Evolutionary conservation across 2,888 invertebrate species (phyloP).

Genomic region (Corythucha ciliata): DNA sequence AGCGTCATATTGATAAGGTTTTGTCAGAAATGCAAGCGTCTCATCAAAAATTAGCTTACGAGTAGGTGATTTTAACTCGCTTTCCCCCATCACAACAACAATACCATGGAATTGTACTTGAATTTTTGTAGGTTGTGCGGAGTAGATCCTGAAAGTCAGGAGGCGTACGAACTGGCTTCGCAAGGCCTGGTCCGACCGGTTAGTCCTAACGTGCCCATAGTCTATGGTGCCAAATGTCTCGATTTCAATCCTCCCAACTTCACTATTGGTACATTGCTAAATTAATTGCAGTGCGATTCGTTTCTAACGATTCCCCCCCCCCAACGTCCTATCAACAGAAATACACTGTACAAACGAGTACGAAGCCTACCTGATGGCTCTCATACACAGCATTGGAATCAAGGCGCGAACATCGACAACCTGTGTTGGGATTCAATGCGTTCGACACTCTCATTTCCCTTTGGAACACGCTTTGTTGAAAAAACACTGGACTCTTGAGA

Average conservation of each 20-base stretch:
- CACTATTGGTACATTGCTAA: conserved; percentile 68
- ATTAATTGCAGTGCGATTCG: not conserved
- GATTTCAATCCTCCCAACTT: conserved; percentile 75
- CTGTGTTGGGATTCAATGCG: conserved; percentile 68
- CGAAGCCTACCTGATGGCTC: conserved; percentile 60
- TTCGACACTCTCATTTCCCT: conserved; percentile 72
- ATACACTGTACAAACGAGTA: conserved; percentile 79
- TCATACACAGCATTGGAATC: conserved; percentile 78
- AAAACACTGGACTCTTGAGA: conserved; percentile 69
- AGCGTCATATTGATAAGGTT: conserved; percentile 59
- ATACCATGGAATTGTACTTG: too few relatives aligned
- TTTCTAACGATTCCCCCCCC: not conserved
- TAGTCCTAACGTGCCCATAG: conserved; percentile 57
- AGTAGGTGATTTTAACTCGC: too few relatives aligned
- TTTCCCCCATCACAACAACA: too few relatives aligned
- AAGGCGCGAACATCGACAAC: conserved; percentile 70
- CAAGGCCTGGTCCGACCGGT: conserved; percentile 72
- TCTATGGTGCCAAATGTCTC: conserved; percentile 79
- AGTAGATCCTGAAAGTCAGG: conserved; percentile 73
- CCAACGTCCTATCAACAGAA: conserved; percentile 50
- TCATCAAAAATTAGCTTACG: conserved; percentile 77
- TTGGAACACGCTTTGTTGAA: conserved; percentile 64
- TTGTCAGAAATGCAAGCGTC: conserved; percentile 72
- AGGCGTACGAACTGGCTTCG: conserved; percentile 79
- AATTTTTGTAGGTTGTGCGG: conserved; percentile 54